Percentiles rank a stretch among this genome's conserved stretches.
Evolutionary conservation across 2,888 invertebrate species (phyloP).

Genomic region (Hypomecis atomaria): DNA sequence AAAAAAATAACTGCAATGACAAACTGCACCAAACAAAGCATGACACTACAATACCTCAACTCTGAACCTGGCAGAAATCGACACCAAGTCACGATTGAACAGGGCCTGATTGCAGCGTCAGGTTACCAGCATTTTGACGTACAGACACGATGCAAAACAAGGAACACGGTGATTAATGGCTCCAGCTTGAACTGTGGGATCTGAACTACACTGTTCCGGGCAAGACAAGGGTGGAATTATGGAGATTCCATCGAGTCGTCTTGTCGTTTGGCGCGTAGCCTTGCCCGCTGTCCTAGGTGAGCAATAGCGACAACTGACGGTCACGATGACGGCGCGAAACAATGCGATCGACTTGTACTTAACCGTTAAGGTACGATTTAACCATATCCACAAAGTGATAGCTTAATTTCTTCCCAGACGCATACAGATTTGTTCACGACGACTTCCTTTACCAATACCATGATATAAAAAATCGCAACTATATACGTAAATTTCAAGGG

Average conservation of each 20-base stretch:
- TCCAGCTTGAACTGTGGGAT: constrained; percentile 16
- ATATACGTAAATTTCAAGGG: too few relatives aligned
- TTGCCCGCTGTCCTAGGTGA: background rate
- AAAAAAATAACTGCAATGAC: constrained; percentile 17
- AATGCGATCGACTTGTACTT: too few relatives aligned
- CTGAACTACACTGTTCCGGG: constrained; percentile 15
- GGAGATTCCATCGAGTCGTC: constrained; percentile 20
- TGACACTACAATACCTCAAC: constrained; percentile 26
- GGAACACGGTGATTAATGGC: constrained; percentile 43
- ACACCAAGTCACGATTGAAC: constrained; percentile 45
- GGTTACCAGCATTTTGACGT: constrained; percentile 43
- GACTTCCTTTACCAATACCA: too few relatives aligned
- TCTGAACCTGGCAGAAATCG: constrained; percentile 41
- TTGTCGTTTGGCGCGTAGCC: constrained; percentile 4
- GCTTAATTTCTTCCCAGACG: too few relatives aligned
- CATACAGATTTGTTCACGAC: too few relatives aligned
- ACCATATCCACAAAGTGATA: too few relatives aligned
- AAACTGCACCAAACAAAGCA: constrained; percentile 22
- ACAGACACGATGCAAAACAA: constrained; percentile 44
- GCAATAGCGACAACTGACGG: too few relatives aligned
- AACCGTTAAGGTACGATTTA: too few relatives aligned
- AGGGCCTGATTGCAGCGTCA: constrained; percentile 38
- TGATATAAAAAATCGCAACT: too few relatives aligned
- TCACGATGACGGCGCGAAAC: too few relatives aligned
- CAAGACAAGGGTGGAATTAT: constrained; percentile 23